These are phyloP conservation scores for Sebastes cheni DNA, from an alignment of 2,797 vertebrate genomes.

Conservation along the genomic window DNA sequence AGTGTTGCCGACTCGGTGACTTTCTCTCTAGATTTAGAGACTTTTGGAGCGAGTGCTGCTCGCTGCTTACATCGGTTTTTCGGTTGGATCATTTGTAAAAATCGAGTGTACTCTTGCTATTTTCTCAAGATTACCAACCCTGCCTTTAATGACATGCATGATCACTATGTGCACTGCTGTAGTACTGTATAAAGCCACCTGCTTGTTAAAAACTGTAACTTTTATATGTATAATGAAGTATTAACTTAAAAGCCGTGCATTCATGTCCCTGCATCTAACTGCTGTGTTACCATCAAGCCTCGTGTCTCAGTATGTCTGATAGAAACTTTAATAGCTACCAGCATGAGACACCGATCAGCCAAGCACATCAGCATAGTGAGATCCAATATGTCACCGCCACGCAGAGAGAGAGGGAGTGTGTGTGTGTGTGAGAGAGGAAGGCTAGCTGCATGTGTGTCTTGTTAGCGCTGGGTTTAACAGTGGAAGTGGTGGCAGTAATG, in stretches of 20 bases:
- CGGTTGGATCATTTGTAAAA: too few species aligned
- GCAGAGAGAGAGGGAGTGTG: constrained; percentile 37
- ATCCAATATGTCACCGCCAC: constrained; percentile 70
- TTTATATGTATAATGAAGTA: constrained; percentile 15
- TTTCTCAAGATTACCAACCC: too few species aligned
- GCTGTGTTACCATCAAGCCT: constrained; percentile 48
- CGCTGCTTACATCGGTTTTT: too few species aligned
- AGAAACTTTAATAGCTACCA: constrained; percentile 72
- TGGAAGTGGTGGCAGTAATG: constrained; percentile 61
- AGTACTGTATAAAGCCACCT: neutral
- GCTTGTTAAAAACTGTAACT: neutral
- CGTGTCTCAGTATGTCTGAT: constrained; percentile 56
- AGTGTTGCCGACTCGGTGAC: too few species aligned
- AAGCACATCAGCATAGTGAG: constrained; percentile 68
- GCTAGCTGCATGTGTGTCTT: constrained; percentile 37
- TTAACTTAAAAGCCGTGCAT: constrained; percentile 22
- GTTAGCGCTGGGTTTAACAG: constrained; percentile 60
- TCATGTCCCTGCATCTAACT: constrained; percentile 20
- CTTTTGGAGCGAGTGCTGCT: too few species aligned
- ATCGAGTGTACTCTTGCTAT: too few species aligned
- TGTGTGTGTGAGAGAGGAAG: neutral
- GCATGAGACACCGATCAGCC: constrained; percentile 69
- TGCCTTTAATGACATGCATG: neutral
- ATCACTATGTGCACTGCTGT: neutral
- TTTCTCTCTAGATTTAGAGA: too few species aligned